These are phyloP conservation scores for Coracopsis vasa DNA, from an alignment of 2,113 vertebrate genomes.

Conservation along the genomic window DNA sequence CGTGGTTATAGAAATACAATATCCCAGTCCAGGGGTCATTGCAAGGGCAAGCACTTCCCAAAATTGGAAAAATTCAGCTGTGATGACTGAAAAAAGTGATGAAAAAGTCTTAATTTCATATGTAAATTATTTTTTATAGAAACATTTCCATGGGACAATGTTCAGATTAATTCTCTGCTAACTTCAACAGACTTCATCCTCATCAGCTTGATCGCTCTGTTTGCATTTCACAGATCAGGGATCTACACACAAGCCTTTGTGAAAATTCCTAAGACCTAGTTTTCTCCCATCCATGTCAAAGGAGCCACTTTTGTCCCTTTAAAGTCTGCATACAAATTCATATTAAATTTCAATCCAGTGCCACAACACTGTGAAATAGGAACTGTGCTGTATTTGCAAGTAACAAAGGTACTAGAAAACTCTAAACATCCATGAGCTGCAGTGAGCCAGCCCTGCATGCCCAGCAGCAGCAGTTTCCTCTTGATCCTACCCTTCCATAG, in stretches of 20 bases:
- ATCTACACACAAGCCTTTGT: not conserved
- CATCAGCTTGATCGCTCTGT: not conserved
- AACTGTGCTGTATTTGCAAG: not conserved
- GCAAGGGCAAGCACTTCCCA: not conserved
- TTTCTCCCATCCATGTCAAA: not conserved
- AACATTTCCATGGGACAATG: not conserved
- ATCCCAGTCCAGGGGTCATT: not conserved
- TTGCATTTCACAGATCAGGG: not conserved
- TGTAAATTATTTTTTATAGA: not conserved
- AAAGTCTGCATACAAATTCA: not conserved
- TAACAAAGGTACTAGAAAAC: not conserved
- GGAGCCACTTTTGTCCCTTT: not conserved
- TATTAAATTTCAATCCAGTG: not conserved
- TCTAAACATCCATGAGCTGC: not conserved
- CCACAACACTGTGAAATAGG: not conserved
- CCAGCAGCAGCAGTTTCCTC: not conserved
- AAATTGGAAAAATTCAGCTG: not conserved
- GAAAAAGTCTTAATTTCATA: not conserved
- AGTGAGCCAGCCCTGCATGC: not conserved
- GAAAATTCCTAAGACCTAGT: fast-evolving
- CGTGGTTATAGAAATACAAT: not conserved
- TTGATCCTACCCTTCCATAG: not conserved
- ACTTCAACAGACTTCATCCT: not conserved
- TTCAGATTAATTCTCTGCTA: not conserved
- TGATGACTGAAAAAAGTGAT: not conserved